phyloP scores from a whole-genome alignment of 2,888 invertebrate species.

The Malthinus seriepunctatus region DNA sequence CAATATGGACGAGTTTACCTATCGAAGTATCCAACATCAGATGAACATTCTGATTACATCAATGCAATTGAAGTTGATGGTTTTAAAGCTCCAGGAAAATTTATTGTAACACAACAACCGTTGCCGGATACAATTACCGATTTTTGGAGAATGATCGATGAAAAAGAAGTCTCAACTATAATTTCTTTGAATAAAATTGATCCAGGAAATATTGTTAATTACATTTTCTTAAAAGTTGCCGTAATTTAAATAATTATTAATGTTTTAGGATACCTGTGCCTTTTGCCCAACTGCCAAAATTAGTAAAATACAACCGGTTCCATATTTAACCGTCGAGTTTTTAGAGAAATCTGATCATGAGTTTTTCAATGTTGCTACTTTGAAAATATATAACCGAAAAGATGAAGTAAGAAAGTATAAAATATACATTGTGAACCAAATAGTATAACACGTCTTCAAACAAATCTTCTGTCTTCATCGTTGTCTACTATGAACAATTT shows the following conservation, averaged over 20 bases:
- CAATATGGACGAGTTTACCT: slow-evolving; percentile 45
- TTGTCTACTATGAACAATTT: too few relatives aligned
- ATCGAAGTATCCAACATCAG: slow-evolving; percentile 45
- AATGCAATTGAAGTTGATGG: slow-evolving; percentile 50
- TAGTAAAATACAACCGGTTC: slow-evolving; percentile 38
- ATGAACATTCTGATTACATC: slow-evolving; percentile 53
- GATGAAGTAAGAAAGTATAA: slow-evolving; percentile 8
- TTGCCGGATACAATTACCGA: slow-evolving; percentile 46
- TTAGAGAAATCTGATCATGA: slow-evolving; percentile 25
- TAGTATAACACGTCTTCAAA: too few relatives aligned
- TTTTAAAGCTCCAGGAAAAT: slow-evolving; percentile 43
- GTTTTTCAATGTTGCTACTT: slow-evolving; percentile 15
- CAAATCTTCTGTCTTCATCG: too few relatives aligned
- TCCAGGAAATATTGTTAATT: slow-evolving; percentile 40
- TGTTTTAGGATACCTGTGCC: slow-evolving; percentile 40
- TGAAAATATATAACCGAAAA: slow-evolving; percentile 21
- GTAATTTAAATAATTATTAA: neutral
- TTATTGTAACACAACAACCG: slow-evolving; percentile 49
- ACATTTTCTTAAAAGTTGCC: neutral
- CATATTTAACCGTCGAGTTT: slow-evolving; percentile 38
- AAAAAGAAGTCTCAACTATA: slow-evolving; percentile 45
- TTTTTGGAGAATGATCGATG: slow-evolving; percentile 52
- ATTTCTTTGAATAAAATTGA: slow-evolving; percentile 46
- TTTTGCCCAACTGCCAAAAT: slow-evolving; percentile 37
- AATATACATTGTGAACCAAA: too few relatives aligned